Percentiles rank a stretch among this genome's conserved stretches.
These are phyloP conservation scores for Cephus pulcher DNA, from an alignment of 2,888 invertebrate genomes.

Conservation along the genomic window DNA sequence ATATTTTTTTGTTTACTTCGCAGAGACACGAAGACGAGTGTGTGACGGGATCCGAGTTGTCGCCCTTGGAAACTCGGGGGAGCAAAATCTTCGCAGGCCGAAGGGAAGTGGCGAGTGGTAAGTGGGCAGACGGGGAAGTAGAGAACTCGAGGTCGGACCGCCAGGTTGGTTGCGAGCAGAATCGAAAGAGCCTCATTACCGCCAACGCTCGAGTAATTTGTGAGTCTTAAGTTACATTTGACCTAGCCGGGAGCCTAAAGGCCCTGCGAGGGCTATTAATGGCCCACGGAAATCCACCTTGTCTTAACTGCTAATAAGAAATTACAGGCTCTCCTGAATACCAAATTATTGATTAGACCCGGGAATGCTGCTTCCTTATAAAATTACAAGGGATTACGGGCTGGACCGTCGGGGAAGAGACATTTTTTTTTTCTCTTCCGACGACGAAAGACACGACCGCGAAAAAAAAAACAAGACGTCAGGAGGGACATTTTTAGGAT, in stretches of 20 bases:
- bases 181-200: constrained; percentile 37
- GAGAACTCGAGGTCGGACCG: constrained; percentile 14
- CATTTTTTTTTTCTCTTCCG: background rate
- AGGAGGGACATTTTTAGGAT: background rate
- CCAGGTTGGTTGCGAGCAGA: constrained; percentile 27
- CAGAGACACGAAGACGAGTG: background rate
- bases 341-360: constrained; percentile 20
- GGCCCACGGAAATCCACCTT: constrained; percentile 16
- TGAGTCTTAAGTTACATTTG: constrained; percentile 26
- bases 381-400: background rate
- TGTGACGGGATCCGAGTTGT: background rate
- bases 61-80: background rate
- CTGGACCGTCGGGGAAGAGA: background rate
- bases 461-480: background rate
- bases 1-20: background rate
- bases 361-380: background rate
- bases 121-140: background rate
- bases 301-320: constrained; percentile 18
- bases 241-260: constrained; percentile 21
- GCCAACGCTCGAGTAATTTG: constrained; percentile 24
- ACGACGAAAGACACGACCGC: background rate
- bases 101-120: background rate
- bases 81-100: background rate
- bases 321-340: constrained; percentile 18
- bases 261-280: constrained; percentile 25